Percentiles rank a stretch among this genome's conserved stretches.
phyloP scores from a whole-genome alignment of 2,797 vertebrate species.

The Pseudotriccus pelzelni region DNA sequence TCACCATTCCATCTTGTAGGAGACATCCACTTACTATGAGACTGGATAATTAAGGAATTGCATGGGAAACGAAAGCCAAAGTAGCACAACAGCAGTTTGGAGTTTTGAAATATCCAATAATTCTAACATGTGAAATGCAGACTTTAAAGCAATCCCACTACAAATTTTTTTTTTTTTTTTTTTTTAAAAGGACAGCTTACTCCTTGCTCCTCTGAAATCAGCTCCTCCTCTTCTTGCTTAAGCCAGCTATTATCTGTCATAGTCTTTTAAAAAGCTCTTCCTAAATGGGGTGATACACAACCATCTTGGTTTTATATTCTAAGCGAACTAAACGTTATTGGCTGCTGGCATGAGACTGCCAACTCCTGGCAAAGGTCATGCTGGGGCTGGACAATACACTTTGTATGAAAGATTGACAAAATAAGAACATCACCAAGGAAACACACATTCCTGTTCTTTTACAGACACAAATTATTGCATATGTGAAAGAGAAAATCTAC shows the following conservation, averaged over 20 bases:
- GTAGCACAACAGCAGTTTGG: background rate
- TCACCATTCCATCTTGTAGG: background rate
- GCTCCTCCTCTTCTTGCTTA: background rate
- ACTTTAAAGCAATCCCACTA: background rate
- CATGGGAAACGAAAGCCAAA: background rate
- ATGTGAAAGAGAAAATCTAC: background rate
- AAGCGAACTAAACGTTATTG: background rate
- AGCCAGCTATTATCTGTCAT: background rate
- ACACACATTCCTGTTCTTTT: background rate
- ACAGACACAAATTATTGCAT: background rate
- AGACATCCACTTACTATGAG: background rate
- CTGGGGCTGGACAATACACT: background rate
- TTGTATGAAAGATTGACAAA: background rate
- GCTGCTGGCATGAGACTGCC: background rate
- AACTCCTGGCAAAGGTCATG: background rate
- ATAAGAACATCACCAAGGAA: background rate
- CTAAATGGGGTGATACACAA: background rate
- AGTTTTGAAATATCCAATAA: background rate
- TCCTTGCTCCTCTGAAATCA: background rate
- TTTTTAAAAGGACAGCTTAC: fast-evolving
- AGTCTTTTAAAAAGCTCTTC: background rate
- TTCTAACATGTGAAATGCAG: background rate
- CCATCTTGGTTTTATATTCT: background rate
- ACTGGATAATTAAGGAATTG: background rate
- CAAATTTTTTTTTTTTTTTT: fast-evolving